phyloP scores from a whole-genome alignment of 1,140 invertebrate species.

The Phymastichus coffea region DNA sequence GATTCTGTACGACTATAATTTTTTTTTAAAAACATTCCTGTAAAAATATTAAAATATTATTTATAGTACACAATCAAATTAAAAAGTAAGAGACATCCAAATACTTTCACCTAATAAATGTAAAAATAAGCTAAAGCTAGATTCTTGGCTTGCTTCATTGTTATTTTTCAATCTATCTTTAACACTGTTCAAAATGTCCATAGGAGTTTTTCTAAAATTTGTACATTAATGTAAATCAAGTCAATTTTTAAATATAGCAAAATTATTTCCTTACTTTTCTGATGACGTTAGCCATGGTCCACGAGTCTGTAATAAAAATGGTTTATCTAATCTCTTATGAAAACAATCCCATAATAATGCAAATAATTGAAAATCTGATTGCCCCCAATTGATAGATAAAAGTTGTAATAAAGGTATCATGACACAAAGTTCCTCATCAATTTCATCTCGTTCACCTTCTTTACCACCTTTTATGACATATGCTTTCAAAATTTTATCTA shows the following conservation, averaged over 20 bases:
- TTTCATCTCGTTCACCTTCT: constrained; percentile 45
- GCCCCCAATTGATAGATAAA: constrained; percentile 51
- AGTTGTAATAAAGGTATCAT: constrained; percentile 49
- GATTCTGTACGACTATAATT: constrained; percentile 38
- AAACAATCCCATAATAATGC: constrained; percentile 55
- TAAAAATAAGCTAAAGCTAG: constrained; percentile 55
- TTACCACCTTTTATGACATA: constrained; percentile 47
- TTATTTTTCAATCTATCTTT: constrained; percentile 42
- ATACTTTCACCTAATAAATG: constrained; percentile 46
- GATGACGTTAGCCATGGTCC: constrained; percentile 48
- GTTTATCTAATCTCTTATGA: constrained; percentile 51
- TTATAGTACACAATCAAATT: not conserved
- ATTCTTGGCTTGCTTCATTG: constrained; percentile 43
- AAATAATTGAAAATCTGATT: constrained; percentile 47
- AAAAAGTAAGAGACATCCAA: not conserved
- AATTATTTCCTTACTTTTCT: constrained; percentile 46
- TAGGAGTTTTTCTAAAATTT: constrained; percentile 45
- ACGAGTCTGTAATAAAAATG: constrained; percentile 49
- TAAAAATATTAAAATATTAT: constrained; percentile 6
- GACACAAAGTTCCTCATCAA: constrained; percentile 48
- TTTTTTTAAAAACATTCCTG: constrained; percentile 48
- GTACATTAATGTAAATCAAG: not conserved
- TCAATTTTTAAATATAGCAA: not conserved
- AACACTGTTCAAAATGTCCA: constrained; percentile 50
- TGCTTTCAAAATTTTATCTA: constrained; percentile 50